A percentile compares a stretch with the other conserved stretches of the same genome.
These are phyloP conservation scores for Marisa cornuarietis DNA, from an alignment of 1,140 invertebrate species.

Conservation along the genomic window DNA sequence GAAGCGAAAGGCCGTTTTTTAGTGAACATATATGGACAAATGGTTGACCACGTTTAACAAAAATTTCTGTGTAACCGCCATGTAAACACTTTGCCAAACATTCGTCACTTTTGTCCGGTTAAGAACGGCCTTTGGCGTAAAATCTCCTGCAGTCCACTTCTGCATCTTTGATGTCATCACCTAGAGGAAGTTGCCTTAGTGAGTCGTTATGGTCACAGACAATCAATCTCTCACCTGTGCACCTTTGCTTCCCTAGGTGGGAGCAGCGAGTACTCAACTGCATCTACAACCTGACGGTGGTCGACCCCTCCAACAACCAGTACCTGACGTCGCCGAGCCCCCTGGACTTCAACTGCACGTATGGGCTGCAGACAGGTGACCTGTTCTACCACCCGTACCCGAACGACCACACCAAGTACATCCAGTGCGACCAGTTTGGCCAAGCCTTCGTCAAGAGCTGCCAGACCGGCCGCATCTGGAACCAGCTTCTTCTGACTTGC, in stretches of 20 bases:
- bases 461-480: slow-evolving; percentile 29
- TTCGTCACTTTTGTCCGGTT: too few relatives aligned
- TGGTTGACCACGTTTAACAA: too few relatives aligned
- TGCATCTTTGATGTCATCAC: too few relatives aligned
- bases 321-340: slow-evolving; percentile 26
- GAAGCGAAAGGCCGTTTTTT: too few relatives aligned
- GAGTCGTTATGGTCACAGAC: too few relatives aligned
- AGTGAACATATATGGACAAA: too few relatives aligned
- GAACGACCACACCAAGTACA: slow-evolving; percentile 37
- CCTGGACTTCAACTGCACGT: slow-evolving; percentile 22
- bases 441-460: slow-evolving; percentile 42
- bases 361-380: slow-evolving; percentile 11
- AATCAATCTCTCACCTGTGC: neutral
- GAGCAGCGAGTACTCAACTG: slow-evolving; percentile 35
- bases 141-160: too few relatives aligned
- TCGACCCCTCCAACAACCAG: slow-evolving; percentile 28
- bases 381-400: slow-evolving; percentile 39
- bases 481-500: slow-evolving; percentile 35
- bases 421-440: slow-evolving; percentile 50
- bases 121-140: too few relatives aligned
- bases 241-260: slow-evolving; percentile 20
- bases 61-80: too few relatives aligned
- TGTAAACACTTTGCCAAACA: too few relatives aligned
- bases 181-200: too few relatives aligned
- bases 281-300: slow-evolving; percentile 36